A percentile compares a stretch with the other conserved stretches of the same genome.
Evolutionary conservation across 1,140 invertebrate genomes (phyloP).

Genomic region (Sitodiplosis mosellana): DNA sequence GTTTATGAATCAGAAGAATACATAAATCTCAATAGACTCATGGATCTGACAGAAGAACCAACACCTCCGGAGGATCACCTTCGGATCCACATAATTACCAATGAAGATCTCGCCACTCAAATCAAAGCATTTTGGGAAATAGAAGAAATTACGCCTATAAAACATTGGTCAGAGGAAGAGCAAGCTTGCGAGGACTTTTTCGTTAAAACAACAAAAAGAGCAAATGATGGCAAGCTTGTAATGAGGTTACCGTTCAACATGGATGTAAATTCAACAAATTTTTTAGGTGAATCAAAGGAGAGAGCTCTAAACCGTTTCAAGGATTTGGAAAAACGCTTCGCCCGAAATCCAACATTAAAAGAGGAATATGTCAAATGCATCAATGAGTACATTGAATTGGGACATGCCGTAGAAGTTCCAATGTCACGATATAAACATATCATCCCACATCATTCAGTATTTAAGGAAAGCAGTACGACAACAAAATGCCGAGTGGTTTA

Average conservation of each 20-base stretch:
- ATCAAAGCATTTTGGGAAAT: slow-evolving; percentile 5
- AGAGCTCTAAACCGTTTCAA: slow-evolving; percentile 8
- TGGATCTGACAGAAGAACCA: too few relatives aligned
- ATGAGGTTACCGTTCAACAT: background rate
- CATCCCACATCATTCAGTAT: slow-evolving; percentile 19
- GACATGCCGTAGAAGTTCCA: slow-evolving; percentile 1
- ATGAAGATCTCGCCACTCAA: background rate
- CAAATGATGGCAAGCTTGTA: background rate
- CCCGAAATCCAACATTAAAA: background rate
- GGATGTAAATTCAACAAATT: background rate
- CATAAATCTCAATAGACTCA: too few relatives aligned
- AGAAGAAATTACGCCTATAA: slow-evolving; percentile 3
- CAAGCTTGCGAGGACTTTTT: background rate
- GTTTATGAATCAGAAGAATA: too few relatives aligned
- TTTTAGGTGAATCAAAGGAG: slow-evolving; percentile 5
- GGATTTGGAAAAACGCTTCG: slow-evolving; percentile 6
- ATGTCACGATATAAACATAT: background rate
- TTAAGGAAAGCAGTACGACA: slow-evolving; percentile 12
- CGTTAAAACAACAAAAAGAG: background rate
- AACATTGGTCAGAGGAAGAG: slow-evolving; percentile 1
- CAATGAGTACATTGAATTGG: slow-evolving; percentile 2
- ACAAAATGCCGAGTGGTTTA: slow-evolving; percentile 17
- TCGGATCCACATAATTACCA: background rate
- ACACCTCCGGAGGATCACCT: slow-evolving; percentile 3
- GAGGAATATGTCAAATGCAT: slow-evolving; percentile 3